A percentile compares a stretch with the other conserved stretches of the same genome.
phyloP scores from a whole-genome alignment of 2,888 invertebrate species.

The Allacma fusca region DNA sequence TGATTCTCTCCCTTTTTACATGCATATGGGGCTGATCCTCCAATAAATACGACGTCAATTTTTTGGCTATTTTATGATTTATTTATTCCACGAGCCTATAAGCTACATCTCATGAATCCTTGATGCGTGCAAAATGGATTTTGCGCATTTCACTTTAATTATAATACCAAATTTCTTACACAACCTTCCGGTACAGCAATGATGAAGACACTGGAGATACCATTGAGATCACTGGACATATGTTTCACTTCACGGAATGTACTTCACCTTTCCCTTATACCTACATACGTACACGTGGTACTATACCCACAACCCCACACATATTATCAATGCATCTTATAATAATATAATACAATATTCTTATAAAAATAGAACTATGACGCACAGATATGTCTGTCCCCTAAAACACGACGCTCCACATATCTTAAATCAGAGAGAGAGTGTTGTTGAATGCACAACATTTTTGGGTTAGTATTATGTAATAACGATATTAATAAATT shows the following conservation, averaged over 20 bases:
- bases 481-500: background rate
- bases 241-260: background rate
- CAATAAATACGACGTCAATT: background rate
- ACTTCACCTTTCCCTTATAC: background rate
- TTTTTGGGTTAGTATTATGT: no score
- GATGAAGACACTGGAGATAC: background rate
- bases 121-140: background rate
- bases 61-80: background rate
- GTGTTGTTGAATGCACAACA: no score
- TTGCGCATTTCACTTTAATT: background rate
- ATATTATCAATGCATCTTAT: no score
- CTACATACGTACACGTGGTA: background rate
- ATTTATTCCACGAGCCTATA: background rate
- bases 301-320: no score
- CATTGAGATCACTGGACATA: no score
- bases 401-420: no score
- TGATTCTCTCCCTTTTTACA: no score
- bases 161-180: constrained; percentile 12
- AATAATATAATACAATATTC: no score
- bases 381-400: no score
- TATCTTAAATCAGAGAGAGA: no score
- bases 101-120: background rate
- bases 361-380: no score
- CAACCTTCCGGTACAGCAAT: background rate
- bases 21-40: no score